Evolutionary conservation across 2,888 invertebrate genomes (phyloP).

Genomic region (Tromatobia lineatoria): DNA sequence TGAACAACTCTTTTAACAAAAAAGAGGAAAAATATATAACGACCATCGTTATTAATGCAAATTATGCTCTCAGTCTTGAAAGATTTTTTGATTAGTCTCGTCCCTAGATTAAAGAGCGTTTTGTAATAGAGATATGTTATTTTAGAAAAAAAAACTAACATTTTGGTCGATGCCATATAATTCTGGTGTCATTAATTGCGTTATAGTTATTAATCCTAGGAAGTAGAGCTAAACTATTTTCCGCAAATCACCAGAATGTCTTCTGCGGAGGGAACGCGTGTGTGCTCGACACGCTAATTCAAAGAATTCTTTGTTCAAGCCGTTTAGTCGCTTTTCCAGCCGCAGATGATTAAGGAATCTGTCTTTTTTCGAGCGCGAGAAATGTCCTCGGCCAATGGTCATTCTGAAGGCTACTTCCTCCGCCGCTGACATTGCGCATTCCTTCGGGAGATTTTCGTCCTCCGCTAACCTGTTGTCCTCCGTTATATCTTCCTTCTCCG

Average conservation of each 20-base stretch:
- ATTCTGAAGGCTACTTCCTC: constrained; percentile 79
- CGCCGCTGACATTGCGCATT: constrained; percentile 75
- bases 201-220: not conserved
- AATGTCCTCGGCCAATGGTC: constrained; percentile 80
- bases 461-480: constrained; percentile 34
- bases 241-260: constrained; percentile 75
- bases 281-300: constrained; percentile 74
- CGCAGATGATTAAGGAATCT: constrained; percentile 80
- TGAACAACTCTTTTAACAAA: constrained; percentile 11
- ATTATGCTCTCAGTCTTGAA: constrained; percentile 62
- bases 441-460: constrained; percentile 66
- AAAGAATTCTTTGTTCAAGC: constrained; percentile 77
- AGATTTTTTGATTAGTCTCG: constrained; percentile 17
- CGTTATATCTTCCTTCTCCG: constrained; percentile 4
- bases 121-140: not conserved
- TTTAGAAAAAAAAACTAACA: constrained; percentile 23
- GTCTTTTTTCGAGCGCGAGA: constrained; percentile 81
- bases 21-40: constrained; percentile 1
- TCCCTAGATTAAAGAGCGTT: constrained; percentile 15
- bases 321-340: constrained; percentile 79
- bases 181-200: not conserved
- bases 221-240: constrained; percentile 67
- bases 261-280: constrained; percentile 68
- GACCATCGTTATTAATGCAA: constrained; percentile 22
- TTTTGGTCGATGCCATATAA: constrained; percentile 14